These are phyloP conservation scores for Misgurnus anguillicaudatus DNA, from an alignment of 2,113 vertebrate species.

Conservation along the genomic window DNA sequence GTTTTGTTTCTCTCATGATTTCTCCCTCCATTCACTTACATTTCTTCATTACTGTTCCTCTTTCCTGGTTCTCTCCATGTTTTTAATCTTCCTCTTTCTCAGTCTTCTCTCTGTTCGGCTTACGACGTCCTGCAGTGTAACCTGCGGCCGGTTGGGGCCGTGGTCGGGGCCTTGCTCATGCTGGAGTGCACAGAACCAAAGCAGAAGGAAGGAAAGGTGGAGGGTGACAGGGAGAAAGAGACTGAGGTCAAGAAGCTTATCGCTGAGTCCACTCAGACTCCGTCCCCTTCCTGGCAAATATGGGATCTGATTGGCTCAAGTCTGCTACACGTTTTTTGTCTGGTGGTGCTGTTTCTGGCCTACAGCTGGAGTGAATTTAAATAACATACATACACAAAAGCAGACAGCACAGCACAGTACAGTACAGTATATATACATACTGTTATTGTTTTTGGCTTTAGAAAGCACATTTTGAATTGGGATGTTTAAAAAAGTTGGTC, in stretches of 20 bases:
- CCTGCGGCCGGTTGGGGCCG: conserved; percentile 82
- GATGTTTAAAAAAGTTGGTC: not conserved
- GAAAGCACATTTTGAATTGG: conserved; percentile 18
- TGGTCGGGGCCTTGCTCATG: conserved; percentile 80
- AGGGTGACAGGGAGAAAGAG: conserved; percentile 33
- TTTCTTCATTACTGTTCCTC: not conserved
- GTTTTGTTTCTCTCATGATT: conserved; percentile 66
- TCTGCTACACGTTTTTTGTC: conserved; percentile 89
- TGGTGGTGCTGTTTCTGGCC: conserved; percentile 86
- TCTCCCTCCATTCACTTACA: conserved; percentile 53
- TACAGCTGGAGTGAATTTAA: conserved; percentile 90
- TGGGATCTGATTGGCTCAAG: conserved; percentile 93
- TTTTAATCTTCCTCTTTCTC: conserved; percentile 69
- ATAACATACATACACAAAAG: conserved; percentile 63
- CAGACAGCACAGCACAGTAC: not conserved
- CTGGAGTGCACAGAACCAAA: conserved; percentile 64
- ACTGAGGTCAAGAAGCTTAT: conserved; percentile 23
- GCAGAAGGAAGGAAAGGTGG: conserved; percentile 59
- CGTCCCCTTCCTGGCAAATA: conserved; percentile 84
- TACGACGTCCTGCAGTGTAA: conserved; percentile 93
- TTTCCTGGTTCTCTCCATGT: conserved; percentile 54
- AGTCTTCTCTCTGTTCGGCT: conserved; percentile 93
- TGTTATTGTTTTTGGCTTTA: not conserved
- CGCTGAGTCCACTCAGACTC: conserved; percentile 71
- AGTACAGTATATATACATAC: not conserved